A percentile compares a stretch with the other conserved stretches of the same genome.
These are phyloP conservation scores for Chymomyza amoena DNA, from an alignment of 2,888 invertebrate genomes.

Conservation along the genomic window DNA sequence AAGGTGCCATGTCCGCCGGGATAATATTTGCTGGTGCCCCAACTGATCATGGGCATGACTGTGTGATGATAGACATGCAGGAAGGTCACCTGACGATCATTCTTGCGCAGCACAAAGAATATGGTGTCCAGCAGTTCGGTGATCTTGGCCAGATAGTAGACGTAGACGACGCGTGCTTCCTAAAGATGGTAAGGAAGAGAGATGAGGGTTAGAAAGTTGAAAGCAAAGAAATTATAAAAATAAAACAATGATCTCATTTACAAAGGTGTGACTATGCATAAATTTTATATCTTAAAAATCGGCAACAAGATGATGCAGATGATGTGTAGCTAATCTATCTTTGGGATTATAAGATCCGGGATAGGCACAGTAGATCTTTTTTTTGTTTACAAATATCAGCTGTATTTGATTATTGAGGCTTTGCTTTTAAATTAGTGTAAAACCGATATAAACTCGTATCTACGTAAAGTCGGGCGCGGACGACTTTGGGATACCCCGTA, in stretches of 20 bases:
- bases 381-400: too few relatives aligned
- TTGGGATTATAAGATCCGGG: too few relatives aligned
- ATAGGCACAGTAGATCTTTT: too few relatives aligned
- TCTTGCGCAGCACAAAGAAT: conserved; percentile 95
- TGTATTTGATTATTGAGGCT: too few relatives aligned
- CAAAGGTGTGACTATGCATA: too few relatives aligned
- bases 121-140: conserved; percentile 94
- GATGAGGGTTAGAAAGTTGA: background rate
- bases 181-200: conserved; percentile 57
- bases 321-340: too few relatives aligned
- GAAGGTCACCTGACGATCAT: conserved; percentile 92
- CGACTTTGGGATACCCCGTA: too few relatives aligned
- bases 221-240: background rate
- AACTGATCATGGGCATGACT: conserved; percentile 95
- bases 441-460: too few relatives aligned
- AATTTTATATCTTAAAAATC: background rate
- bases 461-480: too few relatives aligned
- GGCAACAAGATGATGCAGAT: too few relatives aligned
- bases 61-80: conserved; percentile 96
- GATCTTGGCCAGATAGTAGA: conserved; percentile 93
- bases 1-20: conserved; percentile 94
- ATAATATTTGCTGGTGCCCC: conserved; percentile 94
- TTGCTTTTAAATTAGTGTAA: too few relatives aligned
- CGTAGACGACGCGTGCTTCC: conserved; percentile 87
- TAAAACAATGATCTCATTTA: background rate